Conservation (phyloP, 2,797 vertebrate species). For the Enteromius trimaculatus region DNA sequence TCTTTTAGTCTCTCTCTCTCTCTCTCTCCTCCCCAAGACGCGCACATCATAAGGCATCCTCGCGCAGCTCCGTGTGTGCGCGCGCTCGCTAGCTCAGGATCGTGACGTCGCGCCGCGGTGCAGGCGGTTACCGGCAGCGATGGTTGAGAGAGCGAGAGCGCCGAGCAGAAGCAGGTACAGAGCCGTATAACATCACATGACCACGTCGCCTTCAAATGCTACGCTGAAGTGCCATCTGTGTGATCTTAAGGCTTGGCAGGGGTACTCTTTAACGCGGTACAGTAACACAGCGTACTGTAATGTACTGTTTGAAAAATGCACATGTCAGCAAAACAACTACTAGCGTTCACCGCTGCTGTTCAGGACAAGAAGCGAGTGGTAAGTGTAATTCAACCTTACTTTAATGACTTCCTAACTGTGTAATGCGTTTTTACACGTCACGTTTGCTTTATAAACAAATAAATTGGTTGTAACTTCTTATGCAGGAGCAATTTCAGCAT, state of each 20-base stretch:
- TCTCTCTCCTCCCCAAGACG: not conserved
- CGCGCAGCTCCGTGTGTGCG: conserved; percentile 8
- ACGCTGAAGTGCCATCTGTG: not conserved
- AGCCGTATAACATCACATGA: conserved; percentile 4
- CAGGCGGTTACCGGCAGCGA: conserved; percentile 44
- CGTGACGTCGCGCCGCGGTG: conserved; percentile 26
- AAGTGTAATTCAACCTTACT: conserved; percentile 10
- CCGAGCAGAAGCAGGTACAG: conserved; percentile 45
- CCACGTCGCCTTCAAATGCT: not conserved
- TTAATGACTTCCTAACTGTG: not conserved
- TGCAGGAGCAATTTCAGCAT: not conserved
- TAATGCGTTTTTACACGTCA: not conserved
- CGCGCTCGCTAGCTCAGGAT: not conserved
- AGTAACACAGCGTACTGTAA: not conserved
- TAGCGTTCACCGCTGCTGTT: not conserved
- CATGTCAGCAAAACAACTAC: conserved; percentile 31
- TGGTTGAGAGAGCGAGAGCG: conserved; percentile 46
- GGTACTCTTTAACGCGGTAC: not conserved
- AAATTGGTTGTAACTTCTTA: not conserved
- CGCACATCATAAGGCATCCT: not conserved
- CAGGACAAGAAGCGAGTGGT: not conserved
- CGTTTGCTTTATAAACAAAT: not conserved
- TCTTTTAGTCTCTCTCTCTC: not conserved
- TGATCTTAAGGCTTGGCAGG: too few species aligned
- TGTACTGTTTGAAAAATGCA: conserved; percentile 15